Percentiles rank a stretch among this genome's conserved stretches.
These are phyloP conservation scores for Stictonetta naevosa DNA, from an alignment of 2,113 vertebrate species.

Conservation along the genomic window DNA sequence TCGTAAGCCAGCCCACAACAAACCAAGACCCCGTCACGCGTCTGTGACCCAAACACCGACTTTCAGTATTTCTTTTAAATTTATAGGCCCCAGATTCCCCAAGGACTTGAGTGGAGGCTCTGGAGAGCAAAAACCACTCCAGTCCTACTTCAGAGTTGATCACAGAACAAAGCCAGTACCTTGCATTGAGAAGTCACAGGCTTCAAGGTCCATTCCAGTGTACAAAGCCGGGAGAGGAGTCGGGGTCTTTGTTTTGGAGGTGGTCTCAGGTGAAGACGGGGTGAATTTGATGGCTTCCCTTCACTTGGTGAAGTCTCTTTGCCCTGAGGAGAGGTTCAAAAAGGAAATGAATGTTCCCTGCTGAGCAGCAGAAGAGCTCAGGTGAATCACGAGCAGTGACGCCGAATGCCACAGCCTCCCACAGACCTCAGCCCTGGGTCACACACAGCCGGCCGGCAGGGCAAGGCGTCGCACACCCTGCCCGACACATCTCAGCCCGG, in stretches of 20 bases:
- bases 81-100: not conserved
- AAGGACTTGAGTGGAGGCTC: not conserved
- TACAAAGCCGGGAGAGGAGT: conserved; percentile 26
- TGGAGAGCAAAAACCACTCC: not conserved
- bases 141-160: not conserved
- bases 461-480: not conserved
- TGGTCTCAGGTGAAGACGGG: conserved; percentile 19
- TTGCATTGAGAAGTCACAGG: conserved; percentile 68
- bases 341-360: conserved; percentile 41
- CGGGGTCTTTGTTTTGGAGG: conserved; percentile 33
- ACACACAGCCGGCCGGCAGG: not conserved
- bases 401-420: conserved; percentile 43
- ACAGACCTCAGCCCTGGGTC: conserved; percentile 33
- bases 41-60: not conserved
- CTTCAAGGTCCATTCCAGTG: conserved; percentile 77
- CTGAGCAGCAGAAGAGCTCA: conserved; percentile 1
- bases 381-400: conserved; percentile 56
- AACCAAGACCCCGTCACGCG: not conserved
- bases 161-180: conserved; percentile 64
- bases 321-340: conserved; percentile 64
- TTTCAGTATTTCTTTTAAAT: not conserved
- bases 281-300: conserved; percentile 54
- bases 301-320: conserved; percentile 63
- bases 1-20: not conserved
- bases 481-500: not conserved